Base-by-base conservation (phyloP, 2,888 invertebrate species). In the Apoderus coryli region DNA sequence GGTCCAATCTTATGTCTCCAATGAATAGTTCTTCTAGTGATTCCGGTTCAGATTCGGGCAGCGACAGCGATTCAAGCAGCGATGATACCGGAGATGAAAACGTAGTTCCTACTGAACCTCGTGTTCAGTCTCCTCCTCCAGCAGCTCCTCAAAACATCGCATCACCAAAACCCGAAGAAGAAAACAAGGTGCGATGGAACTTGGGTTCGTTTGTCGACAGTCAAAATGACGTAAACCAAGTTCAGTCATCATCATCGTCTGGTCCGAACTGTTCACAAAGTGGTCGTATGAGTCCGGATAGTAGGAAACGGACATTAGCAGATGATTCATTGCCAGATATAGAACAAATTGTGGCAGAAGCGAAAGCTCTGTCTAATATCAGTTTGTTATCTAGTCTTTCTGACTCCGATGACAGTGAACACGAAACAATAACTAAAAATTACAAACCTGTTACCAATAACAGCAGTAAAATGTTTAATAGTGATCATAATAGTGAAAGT, bases 21-120 rank as follows among this genome's bases (percentile, higher is more conserved):
- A 63, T 46, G 63, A 69, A 47, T 61, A 69, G 44, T 63, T 72
- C 73, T 2, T 70, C 69, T 1, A 71, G 70, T 22, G 75, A 69
- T 46, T 69, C 74, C 1, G 67, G 67, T 38, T 67, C 72, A 4
- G 66, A 71, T 38, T 69, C 73, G 0, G 69, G 67, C 9, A 63
- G 69, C 2, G 72, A 69, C 30, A 63, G 49, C 26, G 61, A 62
- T 35, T 58, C 61, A 3, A 67, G 61, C 44, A 65, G 62, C 42
- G 67, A 67, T 37, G 67, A 65, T 35, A 62, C 65, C 23, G 64
- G 57, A 22, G 65, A 65, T 28, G 64, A 64, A 24, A 49, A 44
- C 32, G 43, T 29, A 41, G 46, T n/a, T 6, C 19, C 19, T 11
- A 11, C 11, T 25, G 10, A 25, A 19, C 11, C 19, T 19, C 10